A percentile compares a stretch with the other conserved stretches of the same genome.
Conservation (phyloP, 2,113 vertebrate genomes). For the Astur gentilis region DNA sequence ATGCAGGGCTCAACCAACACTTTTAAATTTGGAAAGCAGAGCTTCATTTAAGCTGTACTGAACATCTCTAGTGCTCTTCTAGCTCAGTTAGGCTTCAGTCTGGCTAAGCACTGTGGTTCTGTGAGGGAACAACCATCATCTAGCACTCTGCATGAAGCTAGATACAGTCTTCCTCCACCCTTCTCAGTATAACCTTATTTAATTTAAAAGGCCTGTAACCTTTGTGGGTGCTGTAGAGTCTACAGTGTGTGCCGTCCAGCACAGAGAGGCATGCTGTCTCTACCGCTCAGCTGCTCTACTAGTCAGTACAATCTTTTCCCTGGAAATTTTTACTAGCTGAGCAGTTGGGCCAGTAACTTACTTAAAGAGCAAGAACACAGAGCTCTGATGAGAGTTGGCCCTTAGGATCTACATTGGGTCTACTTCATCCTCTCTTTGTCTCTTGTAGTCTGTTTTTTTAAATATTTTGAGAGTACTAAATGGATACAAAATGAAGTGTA, state of each 20-base stretch:
- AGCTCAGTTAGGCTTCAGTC: background rate
- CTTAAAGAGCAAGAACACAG: background rate
- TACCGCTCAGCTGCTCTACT: background rate
- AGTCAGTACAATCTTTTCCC: background rate
- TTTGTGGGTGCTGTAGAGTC: background rate
- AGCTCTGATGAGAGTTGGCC: background rate
- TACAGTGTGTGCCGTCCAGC: background rate
- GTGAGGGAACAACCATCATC: background rate
- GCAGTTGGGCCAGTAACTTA: background rate
- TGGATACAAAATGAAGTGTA: background rate
- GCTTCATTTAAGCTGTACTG: background rate
- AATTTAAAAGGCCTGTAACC: background rate
- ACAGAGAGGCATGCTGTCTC: background rate
- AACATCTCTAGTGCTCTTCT: background rate
- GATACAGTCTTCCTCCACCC: background rate
- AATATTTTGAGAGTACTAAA: background rate
- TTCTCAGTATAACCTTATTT: background rate
- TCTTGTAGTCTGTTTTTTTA: background rate
- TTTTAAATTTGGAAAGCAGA: background rate
- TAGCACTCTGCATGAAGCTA: background rate
- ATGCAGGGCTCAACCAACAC: background rate
- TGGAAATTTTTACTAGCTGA: background rate
- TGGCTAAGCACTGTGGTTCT: background rate
- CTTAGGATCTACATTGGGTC: fast-evolving
- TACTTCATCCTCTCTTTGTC: background rate